Evolutionary conservation across 2,888 invertebrate species (phyloP).

Genomic region (Erebia palarica): DNA sequence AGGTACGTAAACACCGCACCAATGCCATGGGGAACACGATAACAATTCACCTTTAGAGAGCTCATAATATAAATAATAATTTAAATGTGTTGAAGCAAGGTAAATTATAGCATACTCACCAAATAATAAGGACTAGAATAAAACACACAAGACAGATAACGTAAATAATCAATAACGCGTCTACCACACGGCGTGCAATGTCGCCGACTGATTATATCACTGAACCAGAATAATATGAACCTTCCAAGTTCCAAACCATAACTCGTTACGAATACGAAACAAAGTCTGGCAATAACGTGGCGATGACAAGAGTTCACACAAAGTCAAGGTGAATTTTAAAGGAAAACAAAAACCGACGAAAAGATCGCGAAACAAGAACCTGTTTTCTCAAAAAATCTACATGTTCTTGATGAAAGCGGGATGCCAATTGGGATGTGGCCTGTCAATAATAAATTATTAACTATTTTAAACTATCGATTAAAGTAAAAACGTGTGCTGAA

Average conservation of each 20-base stretch:
- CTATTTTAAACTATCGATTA: no score
- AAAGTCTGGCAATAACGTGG: background rate
- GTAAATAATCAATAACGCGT: background rate
- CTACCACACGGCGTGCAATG: background rate
- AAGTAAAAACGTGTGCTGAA: no score
- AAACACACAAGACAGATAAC: background rate
- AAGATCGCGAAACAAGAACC: constrained; percentile 1
- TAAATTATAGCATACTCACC: constrained; percentile 1
- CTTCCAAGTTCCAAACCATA: constrained; percentile 7
- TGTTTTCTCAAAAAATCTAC: background rate
- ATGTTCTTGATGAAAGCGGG: no score
- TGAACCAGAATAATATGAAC: background rate
- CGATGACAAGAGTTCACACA: background rate
- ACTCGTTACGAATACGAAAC: background rate
- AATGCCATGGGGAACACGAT: background rate
- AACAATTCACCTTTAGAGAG: no score
- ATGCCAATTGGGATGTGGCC: no score
- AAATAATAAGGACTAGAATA: background rate
- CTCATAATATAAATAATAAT: background rate
- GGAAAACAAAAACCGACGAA: background rate
- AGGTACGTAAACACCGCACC: no score
- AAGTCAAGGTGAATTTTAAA: background rate
- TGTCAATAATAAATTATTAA: no score
- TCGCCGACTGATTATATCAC: constrained; percentile 1
- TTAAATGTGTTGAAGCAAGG: no score